A percentile compares a stretch with the other conserved stretches of the same genome.
Evolutionary conservation across 2,113 vertebrate species (phyloP).

Genomic region (Nyctibius bracteatus): DNA sequence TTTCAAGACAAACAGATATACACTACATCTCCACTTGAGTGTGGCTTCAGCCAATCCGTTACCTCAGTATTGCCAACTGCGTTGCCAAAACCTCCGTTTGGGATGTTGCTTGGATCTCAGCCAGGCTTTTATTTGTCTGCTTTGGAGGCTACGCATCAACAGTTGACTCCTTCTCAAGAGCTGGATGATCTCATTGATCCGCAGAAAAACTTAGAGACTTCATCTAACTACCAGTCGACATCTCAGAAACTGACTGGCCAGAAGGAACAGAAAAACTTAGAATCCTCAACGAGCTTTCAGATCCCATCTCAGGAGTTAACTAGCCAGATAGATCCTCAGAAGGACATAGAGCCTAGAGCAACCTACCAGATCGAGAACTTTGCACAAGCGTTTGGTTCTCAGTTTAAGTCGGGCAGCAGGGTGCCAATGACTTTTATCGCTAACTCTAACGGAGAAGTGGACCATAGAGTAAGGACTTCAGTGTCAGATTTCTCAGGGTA

Average conservation of each 20-base stretch:
- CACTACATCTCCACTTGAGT: slow-evolving; percentile 90
- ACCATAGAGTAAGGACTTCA: slow-evolving; percentile 96
- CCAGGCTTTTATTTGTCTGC: slow-evolving; percentile 90
- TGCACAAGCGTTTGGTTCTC: slow-evolving; percentile 98
- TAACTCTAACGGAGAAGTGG: slow-evolving; percentile 90
- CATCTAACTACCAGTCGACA: slow-evolving; percentile 86
- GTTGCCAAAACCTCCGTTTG: slow-evolving; percentile 94
- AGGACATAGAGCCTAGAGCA: slow-evolving; percentile 86
- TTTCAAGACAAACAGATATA: slow-evolving; percentile 96
- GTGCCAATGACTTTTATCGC: slow-evolving; percentile 92
- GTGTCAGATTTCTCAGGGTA: slow-evolving; percentile 99
- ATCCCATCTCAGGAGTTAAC: slow-evolving; percentile 89
- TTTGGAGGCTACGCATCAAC: slow-evolving; percentile 92
- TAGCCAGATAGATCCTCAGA: slow-evolving; percentile 87
- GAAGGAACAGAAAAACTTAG: slow-evolving; percentile 90
- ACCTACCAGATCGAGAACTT: slow-evolving; percentile 99
- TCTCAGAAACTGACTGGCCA: slow-evolving; percentile 89
- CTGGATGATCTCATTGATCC: slow-evolving; percentile 97
- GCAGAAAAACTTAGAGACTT: slow-evolving; percentile 84
- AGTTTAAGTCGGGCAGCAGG: slow-evolving; percentile 96
- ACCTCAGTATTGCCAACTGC: slow-evolving; percentile 92
- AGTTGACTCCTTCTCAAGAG: slow-evolving; percentile 98
- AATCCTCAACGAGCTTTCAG: slow-evolving; percentile 85
- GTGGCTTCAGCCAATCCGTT: slow-evolving; percentile 90
- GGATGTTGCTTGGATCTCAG: slow-evolving; percentile 92